Percentiles rank a stretch among this genome's conserved stretches.
These are phyloP conservation scores for Formica exsecta DNA, from an alignment of 1,140 invertebrate species.

Conservation along the genomic window DNA sequence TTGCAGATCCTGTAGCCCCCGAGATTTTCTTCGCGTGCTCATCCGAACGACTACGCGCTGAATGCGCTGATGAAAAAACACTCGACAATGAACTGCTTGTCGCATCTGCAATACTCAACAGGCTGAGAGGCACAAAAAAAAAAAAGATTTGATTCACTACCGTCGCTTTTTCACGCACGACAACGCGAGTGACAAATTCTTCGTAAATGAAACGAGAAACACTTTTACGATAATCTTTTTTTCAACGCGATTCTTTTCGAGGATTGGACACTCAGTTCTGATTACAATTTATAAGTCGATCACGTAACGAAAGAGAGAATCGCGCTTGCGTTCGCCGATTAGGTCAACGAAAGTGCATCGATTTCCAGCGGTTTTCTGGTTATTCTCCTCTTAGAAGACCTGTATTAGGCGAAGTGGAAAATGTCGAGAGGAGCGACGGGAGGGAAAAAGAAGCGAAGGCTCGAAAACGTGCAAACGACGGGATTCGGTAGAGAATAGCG, in stretches of 20 bases:
- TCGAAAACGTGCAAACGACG: conserved; percentile 66
- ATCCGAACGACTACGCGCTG: not conserved
- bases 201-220: conserved; percentile 20
- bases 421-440: not conserved
- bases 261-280: not conserved
- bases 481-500: not conserved
- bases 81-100: conserved; percentile 29
- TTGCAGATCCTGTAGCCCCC: conserved; percentile 8
- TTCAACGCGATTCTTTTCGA: conserved; percentile 12
- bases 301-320: conserved; percentile 49
- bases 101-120: conserved; percentile 26
- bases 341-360: conserved; percentile 67
- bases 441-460: not conserved
- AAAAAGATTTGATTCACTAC: conserved; percentile 26
- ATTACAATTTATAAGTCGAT: conserved; percentile 53
- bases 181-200: conserved; percentile 12
- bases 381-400: conserved; percentile 29
- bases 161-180: conserved; percentile 4
- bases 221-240: conserved; percentile 26
- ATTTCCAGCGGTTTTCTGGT: conserved; percentile 33
- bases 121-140: not conserved
- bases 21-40: conserved; percentile 54
- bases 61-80: not conserved
- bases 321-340: conserved; percentile 54
- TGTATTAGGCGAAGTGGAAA: conserved; percentile 44